Evolutionary conservation across 2,797 vertebrate genomes (phyloP).

Genomic region (Novumbra hubbsi): DNA sequence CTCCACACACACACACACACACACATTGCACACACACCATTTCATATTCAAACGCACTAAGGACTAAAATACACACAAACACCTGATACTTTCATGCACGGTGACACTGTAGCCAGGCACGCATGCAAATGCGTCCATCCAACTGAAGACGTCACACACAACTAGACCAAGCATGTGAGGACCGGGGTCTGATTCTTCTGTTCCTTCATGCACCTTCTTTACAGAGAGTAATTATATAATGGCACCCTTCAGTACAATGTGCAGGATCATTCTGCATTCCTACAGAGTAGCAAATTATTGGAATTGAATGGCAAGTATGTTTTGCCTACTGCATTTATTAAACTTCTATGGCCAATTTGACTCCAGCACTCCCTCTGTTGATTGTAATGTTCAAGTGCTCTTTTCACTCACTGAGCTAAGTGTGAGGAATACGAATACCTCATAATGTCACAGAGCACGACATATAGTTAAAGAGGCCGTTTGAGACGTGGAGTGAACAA

Average conservation of each 20-base stretch:
- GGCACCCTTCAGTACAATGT: too few species aligned
- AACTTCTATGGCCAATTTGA: not conserved
- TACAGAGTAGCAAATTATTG: not conserved
- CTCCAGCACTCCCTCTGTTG: not conserved
- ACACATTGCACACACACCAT: not conserved
- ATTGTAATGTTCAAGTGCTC: not conserved
- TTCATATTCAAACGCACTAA: too few species aligned
- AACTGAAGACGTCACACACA: too few species aligned
- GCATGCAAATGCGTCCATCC: too few species aligned
- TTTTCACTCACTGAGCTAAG: not conserved
- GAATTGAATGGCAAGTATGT: not conserved
- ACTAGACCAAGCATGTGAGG: too few species aligned
- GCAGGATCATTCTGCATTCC: not conserved
- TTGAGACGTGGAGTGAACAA: slow-evolving; percentile 39
- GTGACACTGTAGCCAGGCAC: too few species aligned
- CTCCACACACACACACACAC: not conserved
- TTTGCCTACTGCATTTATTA: not conserved
- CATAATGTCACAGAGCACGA: not conserved
- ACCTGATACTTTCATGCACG: too few species aligned
- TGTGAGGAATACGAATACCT: not conserved
- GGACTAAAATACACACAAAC: too few species aligned
- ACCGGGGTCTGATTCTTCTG: too few species aligned
- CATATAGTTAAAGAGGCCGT: slow-evolving; percentile 38
- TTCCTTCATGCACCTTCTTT: too few species aligned
- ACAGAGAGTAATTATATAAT: too few species aligned